Evolutionary conservation across 2,113 vertebrate species (phyloP).

Genomic region (Azemiops feae): DNA sequence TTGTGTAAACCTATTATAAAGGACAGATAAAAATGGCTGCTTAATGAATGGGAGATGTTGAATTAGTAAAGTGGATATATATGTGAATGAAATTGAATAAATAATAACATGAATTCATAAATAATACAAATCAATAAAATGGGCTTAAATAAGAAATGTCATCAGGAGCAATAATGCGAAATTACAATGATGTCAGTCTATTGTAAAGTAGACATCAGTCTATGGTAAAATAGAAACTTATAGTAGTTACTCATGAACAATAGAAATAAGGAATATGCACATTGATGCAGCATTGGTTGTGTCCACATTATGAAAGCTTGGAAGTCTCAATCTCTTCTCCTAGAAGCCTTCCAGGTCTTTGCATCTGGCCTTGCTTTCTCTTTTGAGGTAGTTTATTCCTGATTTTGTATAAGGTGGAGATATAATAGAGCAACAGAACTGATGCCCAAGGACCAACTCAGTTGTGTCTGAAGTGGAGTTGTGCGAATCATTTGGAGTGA

Average conservation of each 20-base stretch:
- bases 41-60: background rate
- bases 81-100: background rate
- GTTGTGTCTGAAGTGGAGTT: slow-evolving; percentile 27
- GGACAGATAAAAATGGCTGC: background rate
- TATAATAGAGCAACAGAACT: background rate
- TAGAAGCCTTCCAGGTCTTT: background rate
- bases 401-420: background rate
- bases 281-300: background rate
- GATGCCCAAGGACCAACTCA: slow-evolving; percentile 24
- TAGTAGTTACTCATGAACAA: background rate
- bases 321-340: background rate
- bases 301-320: background rate
- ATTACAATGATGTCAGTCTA: background rate
- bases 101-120: background rate
- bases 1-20: background rate
- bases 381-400: background rate
- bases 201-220: background rate
- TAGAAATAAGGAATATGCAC: background rate
- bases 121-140: background rate
- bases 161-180: background rate
- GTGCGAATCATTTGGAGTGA: background rate
- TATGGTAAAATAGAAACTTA: background rate
- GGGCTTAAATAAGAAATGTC: background rate
- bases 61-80: background rate
- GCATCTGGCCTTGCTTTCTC: background rate